Base-by-base conservation (phyloP, 2,888 invertebrate species). In the Omphaloscelis lunosa region DNA sequence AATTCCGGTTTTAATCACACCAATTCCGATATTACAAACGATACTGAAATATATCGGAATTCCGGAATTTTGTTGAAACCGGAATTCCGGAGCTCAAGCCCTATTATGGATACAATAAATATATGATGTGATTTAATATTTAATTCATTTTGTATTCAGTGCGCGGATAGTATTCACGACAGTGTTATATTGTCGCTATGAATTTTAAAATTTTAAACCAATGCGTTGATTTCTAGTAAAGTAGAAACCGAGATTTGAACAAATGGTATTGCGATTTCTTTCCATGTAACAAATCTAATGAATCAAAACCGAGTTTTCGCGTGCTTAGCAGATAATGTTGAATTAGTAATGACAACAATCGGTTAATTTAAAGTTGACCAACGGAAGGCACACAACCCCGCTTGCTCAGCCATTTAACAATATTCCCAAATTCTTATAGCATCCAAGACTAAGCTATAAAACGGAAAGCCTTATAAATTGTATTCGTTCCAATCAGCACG, bases 61-160 rank as follows among this genome's bases (percentile, higher is more conserved):
- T n/a, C n/a, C n/a, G n/a, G n/a, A n/a, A n/a, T n/a, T n/a, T n/a
- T n/a, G n/a, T n/a, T n/a, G n/a, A n/a, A n/a, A n/a, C n/a, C n/a
- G n/a, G n/a, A n/a, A n/a, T n/a, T n/a, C n/a, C n/a, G n/a, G n/a
- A n/a, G n/a, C n/a, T n/a, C n/a, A n/a, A n/a, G n/a, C n/a, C n/a
- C n/a, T n/a, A n/a, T n/a, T n/a, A n/a, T n/a, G n/a, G n/a, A n/a
- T n/a, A n/a, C n/a, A n/a, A n/a, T n/a, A n/a, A n/a, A n/a, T n/a
- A n/a, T n/a, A n/a, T n/a, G n/a, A n/a, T n/a, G 34, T 56, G 63
- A 77, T 83, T 70, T 72, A 82, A 77, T 78, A 84, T 84, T 82
- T 74, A 82, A 75, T 65, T n/a, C 63, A 53, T 78, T 84, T 70
- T 58, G 82, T 78, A 84, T 84, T 82, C 85, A 63, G 51, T 9